Percentiles rank a stretch among this genome's conserved stretches.
phyloP scores from a whole-genome alignment of 2,113 vertebrate genomes.

The Mesocricetus auratus region DNA sequence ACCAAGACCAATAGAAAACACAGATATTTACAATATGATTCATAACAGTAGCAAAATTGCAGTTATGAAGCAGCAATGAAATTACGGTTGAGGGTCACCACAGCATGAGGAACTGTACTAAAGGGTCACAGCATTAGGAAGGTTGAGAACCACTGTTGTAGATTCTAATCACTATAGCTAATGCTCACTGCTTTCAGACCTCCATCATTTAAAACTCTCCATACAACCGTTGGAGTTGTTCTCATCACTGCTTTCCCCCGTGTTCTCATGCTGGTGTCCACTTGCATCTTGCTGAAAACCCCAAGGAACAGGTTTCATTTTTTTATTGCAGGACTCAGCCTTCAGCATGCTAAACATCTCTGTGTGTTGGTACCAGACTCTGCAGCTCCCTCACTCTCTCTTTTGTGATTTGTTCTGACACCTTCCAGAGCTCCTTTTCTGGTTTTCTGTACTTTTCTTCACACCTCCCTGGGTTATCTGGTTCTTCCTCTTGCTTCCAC shows the following conservation, averaged over 20 bases:
- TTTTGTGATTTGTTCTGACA: background rate
- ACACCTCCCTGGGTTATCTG: background rate
- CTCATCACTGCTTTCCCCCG: background rate
- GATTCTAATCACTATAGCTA: background rate
- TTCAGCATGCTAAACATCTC: background rate
- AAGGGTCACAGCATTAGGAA: background rate
- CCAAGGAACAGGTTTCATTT: background rate
- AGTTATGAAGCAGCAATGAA: background rate
- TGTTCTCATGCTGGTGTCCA: background rate
- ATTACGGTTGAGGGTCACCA: background rate
- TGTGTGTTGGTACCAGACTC: background rate
- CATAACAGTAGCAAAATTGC: background rate
- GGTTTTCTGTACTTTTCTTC: background rate
- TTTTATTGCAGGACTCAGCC: background rate
- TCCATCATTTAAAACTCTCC: background rate
- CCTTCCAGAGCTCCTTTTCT: background rate
- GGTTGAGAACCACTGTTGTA: background rate
- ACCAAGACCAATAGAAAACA: background rate
- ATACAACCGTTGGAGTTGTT: background rate
- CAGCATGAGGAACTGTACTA: background rate
- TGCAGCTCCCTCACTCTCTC: background rate
- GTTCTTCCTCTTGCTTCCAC: background rate
- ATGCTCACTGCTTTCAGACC: background rate
- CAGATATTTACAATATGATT: background rate
- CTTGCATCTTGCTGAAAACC: background rate